A percentile compares a stretch with the other conserved stretches of the same genome.
phyloP scores from a whole-genome alignment of 2,888 invertebrate species.

The Chesias legatella region DNA sequence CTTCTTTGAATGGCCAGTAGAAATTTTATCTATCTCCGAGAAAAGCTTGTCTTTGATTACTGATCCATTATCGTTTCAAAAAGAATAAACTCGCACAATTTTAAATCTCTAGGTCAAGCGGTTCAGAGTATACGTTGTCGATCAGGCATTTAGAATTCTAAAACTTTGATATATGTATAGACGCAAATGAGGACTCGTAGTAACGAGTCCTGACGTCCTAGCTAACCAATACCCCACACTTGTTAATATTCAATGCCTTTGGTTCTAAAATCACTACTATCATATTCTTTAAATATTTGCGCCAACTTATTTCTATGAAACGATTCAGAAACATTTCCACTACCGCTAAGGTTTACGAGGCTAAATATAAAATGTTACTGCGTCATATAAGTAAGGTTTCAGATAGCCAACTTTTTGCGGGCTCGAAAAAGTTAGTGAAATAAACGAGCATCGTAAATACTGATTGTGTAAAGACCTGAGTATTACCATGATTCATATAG shows the following conservation, averaged over 20 bases:
- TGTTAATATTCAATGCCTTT: not conserved
- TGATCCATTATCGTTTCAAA: too few species aligned
- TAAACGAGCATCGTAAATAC: slow-evolving; percentile 37
- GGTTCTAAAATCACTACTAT: not conserved
- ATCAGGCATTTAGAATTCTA: too few species aligned
- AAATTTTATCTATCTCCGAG: too few species aligned
- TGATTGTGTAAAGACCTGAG: slow-evolving; percentile 35
- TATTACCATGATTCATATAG: slow-evolving; percentile 26
- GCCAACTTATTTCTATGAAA: slow-evolving; percentile 6
- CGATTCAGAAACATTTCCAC: slow-evolving; percentile 14
- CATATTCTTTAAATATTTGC: not conserved
- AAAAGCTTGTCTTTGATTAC: too few species aligned
- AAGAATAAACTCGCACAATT: too few species aligned
- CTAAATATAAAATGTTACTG: slow-evolving; percentile 32
- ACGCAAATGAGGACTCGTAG: too few species aligned
- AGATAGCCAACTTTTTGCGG: slow-evolving; percentile 32
- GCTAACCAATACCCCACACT: too few species aligned
- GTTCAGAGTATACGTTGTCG: too few species aligned
- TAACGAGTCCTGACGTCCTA: too few species aligned
- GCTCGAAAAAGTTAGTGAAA: slow-evolving; percentile 40
- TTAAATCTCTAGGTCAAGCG: too few species aligned
- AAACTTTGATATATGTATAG: too few species aligned
- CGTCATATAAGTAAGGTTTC: slow-evolving; percentile 29
- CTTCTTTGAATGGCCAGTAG: too few species aligned
- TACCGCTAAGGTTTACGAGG: slow-evolving; percentile 20